Conservation (phyloP, 2,113 vertebrate genomes). For the Lampris incognitus region DNA sequence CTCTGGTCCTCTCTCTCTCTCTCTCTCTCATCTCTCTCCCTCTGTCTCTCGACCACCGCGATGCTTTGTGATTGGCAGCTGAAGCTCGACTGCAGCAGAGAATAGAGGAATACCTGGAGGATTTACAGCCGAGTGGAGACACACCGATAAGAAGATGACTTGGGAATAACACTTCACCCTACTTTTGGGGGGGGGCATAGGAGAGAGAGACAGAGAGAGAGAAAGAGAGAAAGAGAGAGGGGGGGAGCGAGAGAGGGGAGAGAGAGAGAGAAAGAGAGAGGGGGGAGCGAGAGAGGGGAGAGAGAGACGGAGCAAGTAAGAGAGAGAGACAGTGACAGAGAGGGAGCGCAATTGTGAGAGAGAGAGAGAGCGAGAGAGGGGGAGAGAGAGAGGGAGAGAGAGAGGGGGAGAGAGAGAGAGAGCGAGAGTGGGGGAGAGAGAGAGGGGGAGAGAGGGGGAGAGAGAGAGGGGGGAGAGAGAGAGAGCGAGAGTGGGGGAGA, state of each 20-base stretch:
- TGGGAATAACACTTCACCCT: conserved; percentile 79
- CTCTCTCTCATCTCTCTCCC: too few relatives aligned
- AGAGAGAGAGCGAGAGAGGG: conserved; percentile 33
- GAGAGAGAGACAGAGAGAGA: conserved; percentile 40
- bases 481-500: too few relatives aligned
- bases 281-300: too few relatives aligned
- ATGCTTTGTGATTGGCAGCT: conserved; percentile 78
- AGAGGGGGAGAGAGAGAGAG: too few relatives aligned
- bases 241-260: too few relatives aligned
- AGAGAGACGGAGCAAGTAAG: conserved; percentile 39
- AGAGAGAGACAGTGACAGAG: too few relatives aligned
- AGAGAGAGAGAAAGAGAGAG: conserved; percentile 47
- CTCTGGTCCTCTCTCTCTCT: too few relatives aligned
- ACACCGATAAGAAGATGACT: conserved; percentile 83
- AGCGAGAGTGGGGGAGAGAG: too few relatives aligned
- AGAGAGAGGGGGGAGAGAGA: too few relatives aligned
- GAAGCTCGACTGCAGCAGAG: conserved; percentile 73
- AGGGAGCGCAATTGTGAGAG: background rate
- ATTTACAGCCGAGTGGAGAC: conserved; percentile 81
- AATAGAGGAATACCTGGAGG: conserved; percentile 78
- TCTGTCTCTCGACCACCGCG: conserved; percentile 23
- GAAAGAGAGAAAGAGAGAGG: conserved; percentile 23
- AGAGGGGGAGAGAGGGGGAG: too few relatives aligned
- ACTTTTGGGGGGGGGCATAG: conserved; percentile 57
- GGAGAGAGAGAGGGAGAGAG: too few relatives aligned